Evolutionary conservation across 2,888 invertebrate species (phyloP).

Genomic region (Coelinius sp.): DNA sequence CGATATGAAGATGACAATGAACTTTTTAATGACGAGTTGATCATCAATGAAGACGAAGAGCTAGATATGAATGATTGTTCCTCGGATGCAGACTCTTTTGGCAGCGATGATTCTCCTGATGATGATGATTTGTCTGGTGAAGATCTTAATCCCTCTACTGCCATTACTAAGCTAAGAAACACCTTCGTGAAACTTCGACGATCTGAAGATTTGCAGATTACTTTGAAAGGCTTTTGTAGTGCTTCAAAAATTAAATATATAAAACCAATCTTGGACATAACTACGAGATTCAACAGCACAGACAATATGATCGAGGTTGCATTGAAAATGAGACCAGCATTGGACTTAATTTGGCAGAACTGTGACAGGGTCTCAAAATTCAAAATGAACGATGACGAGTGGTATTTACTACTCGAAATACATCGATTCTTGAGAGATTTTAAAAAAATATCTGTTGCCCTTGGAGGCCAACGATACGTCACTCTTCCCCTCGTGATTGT

Average conservation of each 20-base stretch:
- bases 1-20: too few species aligned
- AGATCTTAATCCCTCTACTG: not conserved
- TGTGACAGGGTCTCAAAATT: slow-evolving; percentile 25
- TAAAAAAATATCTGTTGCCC: slow-evolving; percentile 34
- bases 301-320: not conserved
- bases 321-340: not conserved
- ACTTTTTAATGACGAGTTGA: too few species aligned
- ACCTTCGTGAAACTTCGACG: not conserved
- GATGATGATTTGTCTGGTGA: too few species aligned
- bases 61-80: too few species aligned
- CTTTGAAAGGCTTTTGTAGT: not conserved
- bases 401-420: not conserved
- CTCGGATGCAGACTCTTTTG: too few species aligned
- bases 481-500: slow-evolving; percentile 30
- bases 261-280: not conserved
- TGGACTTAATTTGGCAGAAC: not conserved
- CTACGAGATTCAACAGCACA: not conserved
- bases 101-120: too few species aligned
- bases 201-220: not conserved
- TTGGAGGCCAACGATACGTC: slow-evolving; percentile 41
- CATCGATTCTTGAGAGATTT: slow-evolving; percentile 33
- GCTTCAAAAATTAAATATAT: not conserved
- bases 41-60: too few species aligned
- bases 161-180: not conserved
- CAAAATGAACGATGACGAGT: not conserved